Conservation (phyloP, 2,797 vertebrate species). For the Simalia tracyae region DNA sequence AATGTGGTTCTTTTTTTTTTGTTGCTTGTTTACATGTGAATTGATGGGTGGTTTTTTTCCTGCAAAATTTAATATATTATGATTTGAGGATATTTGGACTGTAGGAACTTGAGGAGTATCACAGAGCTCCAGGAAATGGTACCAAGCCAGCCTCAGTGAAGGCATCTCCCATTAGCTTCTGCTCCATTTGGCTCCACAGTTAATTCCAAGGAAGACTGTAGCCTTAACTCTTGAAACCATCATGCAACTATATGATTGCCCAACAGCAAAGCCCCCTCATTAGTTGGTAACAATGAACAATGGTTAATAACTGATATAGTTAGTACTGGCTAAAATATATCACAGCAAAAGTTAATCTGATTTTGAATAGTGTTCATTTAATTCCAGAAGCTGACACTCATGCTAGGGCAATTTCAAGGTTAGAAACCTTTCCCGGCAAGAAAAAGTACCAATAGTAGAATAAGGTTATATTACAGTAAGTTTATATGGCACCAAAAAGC, state of each 20-base stretch:
- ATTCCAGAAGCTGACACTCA: conserved; percentile 45
- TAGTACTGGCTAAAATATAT: not conserved
- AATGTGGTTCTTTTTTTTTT: not conserved
- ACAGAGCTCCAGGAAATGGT: not conserved
- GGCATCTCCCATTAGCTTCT: not conserved
- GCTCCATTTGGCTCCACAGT: not conserved
- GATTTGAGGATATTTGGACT: not conserved
- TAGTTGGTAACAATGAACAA: not conserved
- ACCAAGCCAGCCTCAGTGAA: not conserved
- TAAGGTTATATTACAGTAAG: not conserved
- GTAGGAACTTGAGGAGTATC: not conserved
- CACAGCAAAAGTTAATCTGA: conserved; percentile 33
- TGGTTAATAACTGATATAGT: too few species aligned
- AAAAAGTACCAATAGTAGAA: not conserved
- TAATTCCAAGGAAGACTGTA: not conserved
- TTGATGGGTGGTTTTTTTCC: not conserved
- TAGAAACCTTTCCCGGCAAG: not conserved
- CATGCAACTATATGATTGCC: conserved; percentile 27
- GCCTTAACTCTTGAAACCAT: not conserved
- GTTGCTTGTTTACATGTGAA: not conserved
- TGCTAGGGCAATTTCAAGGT: conserved; percentile 26
- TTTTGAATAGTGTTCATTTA: conserved; percentile 33
- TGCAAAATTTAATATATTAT: not conserved
- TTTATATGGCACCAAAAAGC: not conserved
- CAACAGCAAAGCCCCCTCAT: not conserved